A percentile compares a stretch with the other conserved stretches of the same genome.
Evolutionary conservation across 2,113 vertebrate species (phyloP).

Genomic region (Formicarius rufipectus): DNA sequence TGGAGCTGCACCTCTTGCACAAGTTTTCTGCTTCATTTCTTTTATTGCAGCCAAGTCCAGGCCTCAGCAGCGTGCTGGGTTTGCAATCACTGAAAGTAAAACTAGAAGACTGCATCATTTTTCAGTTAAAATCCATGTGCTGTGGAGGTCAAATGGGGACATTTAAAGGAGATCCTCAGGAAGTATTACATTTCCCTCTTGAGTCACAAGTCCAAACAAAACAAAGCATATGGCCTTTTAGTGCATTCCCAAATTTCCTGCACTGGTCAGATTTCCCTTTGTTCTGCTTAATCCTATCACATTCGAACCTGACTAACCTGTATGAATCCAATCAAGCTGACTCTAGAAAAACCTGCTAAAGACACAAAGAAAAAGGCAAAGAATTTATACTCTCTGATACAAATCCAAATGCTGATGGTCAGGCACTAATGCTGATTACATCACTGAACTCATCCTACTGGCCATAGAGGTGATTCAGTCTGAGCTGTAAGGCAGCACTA

Average conservation of each 20-base stretch:
- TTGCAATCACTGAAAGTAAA: slow-evolving; percentile 22
- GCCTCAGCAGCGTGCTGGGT: not conserved
- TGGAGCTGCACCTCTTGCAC: not conserved
- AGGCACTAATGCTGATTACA: not conserved
- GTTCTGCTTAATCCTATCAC: not conserved
- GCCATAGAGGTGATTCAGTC: not conserved
- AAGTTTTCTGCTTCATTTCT: not conserved
- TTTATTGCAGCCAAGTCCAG: not conserved
- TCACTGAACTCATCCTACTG: not conserved
- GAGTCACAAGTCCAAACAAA: slow-evolving; percentile 53
- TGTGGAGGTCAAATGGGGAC: slow-evolving; percentile 52
- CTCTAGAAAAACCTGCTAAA: not conserved
- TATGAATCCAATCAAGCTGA: not conserved
- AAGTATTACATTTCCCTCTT: slow-evolving; percentile 48
- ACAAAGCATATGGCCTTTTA: slow-evolving; percentile 43
- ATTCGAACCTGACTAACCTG: not conserved
- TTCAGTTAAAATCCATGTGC: not conserved
- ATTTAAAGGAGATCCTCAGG: slow-evolving; percentile 48
- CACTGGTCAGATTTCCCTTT: slow-evolving; percentile 18
- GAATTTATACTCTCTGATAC: not conserved
- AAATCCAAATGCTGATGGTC: not conserved
- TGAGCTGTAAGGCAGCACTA: not conserved
- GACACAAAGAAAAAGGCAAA: not conserved
- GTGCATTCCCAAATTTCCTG: slow-evolving; percentile 45
- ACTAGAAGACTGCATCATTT: not conserved